A percentile compares a stretch with the other conserved stretches of the same genome.
These are phyloP conservation scores for Gobiocypris rarus DNA, from an alignment of 2,113 vertebrate species.

Conservation along the genomic window DNA sequence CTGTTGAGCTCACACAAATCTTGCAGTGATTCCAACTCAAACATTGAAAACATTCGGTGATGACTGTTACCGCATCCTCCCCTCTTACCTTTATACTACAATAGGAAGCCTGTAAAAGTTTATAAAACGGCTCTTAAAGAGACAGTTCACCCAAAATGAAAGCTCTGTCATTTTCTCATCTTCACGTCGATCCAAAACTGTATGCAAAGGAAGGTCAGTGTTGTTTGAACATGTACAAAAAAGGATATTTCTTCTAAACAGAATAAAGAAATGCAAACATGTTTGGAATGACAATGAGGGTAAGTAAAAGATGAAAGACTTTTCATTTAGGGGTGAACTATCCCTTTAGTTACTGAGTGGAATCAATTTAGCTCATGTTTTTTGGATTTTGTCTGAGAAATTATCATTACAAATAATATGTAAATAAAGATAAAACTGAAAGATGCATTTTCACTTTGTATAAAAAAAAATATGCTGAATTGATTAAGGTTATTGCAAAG, in stretches of 20 bases:
- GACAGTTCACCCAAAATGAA: not conserved
- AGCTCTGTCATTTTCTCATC: not conserved
- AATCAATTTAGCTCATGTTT: not conserved
- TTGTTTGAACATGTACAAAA: not conserved
- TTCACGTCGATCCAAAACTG: not conserved
- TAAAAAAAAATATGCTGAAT: slow-evolving; percentile 12
- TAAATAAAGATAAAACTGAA: not conserved
- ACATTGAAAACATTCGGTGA: slow-evolving; percentile 1
- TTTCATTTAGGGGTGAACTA: not conserved
- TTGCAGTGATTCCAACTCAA: slow-evolving; percentile 3
- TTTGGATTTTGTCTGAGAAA: not conserved
- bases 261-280: not conserved
- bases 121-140: not conserved
- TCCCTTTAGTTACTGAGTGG: not conserved
- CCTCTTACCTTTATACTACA: not conserved
- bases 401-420: slow-evolving; percentile 15
- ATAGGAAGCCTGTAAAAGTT: not conserved
- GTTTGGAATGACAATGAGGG: slow-evolving; percentile 1
- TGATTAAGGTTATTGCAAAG: slow-evolving; percentile 46
- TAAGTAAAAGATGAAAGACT: not conserved
- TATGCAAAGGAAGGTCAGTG: not conserved
- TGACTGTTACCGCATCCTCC: not conserved
- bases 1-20: not conserved
- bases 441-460: not conserved
- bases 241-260: no score